Base-by-base conservation (phyloP, 2,113 vertebrate genomes). In the Macheiramphus alcinus region DNA sequence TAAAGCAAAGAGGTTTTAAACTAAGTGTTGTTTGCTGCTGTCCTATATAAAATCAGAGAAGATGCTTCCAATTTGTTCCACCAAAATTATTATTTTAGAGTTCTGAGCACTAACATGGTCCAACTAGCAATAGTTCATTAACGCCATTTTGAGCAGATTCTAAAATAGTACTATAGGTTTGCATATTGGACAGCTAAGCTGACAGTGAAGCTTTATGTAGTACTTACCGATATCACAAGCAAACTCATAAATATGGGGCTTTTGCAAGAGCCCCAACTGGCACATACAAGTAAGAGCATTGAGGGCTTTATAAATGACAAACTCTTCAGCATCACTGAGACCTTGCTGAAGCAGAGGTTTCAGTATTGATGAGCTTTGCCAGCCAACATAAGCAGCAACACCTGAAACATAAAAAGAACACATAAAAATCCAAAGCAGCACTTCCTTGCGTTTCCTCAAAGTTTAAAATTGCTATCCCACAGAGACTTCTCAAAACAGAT, bases 281-380 rank as follows among this genome's bases (percentile, higher is more conserved):
- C 99, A 99, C 99, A 99, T 99, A 94, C 99, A 99, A 72, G 99
- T 99, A 58, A 99, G 99, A 43, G 99, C 98, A 75, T 99, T 99
- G 52, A 99, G 99, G 40, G 99, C 99, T 97, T 99, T 99, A 94
- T 99, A 99, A 96, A 99, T 99, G 80, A 99, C 99, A 82, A 99
- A 99, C 98, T 99, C 99, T 97, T 99, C 99, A 2, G 99, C 99
- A 97, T 99, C 99, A 48, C 99, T 99, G 75, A 99, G 98, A 12
- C 99, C 99, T 98, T 99, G 99, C 89, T 99, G 99, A 61, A 99
- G 98, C 48, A 99, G 98, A 19, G 99, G 99, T 94, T 99, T 99
- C 94, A 99, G 97, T 97, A 99, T 99, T 42, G 99, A 99, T 9
- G 99, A 99, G 90, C 99, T 99, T 74, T 99, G 99, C 99, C 99